Conservation (phyloP, 2,113 vertebrate species). For the Thamnaconus septentrionalis region DNA sequence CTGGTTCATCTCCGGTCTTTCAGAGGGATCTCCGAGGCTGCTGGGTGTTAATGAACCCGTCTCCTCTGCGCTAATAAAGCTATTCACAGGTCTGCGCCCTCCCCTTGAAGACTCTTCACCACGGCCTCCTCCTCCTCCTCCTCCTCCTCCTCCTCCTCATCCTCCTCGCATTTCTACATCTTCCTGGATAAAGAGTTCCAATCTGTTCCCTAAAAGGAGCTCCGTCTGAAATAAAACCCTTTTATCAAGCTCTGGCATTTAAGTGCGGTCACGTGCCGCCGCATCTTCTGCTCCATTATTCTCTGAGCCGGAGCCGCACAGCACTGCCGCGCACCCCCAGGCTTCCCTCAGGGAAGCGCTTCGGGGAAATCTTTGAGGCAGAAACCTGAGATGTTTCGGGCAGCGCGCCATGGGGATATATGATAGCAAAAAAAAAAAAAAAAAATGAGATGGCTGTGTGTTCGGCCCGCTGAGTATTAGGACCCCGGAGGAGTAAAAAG, state of each 20-base stretch:
- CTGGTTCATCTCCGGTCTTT: constrained; percentile 17
- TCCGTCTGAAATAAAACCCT: constrained; percentile 20
- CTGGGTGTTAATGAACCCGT: constrained; percentile 48
- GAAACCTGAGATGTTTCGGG: constrained; percentile 17
- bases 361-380: constrained; percentile 12
- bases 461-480: background rate
- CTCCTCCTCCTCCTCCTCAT: no score
- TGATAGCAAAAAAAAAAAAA: background rate
- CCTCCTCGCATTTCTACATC: constrained; percentile 1
- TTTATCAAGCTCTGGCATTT: constrained; percentile 8
- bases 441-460: no score
- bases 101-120: background rate
- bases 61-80: constrained; percentile 44
- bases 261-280: background rate
- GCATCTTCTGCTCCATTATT: constrained; percentile 6
- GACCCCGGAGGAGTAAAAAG: constrained; percentile 1
- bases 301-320: background rate
- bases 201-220: constrained; percentile 13
- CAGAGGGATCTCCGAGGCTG: constrained; percentile 22
- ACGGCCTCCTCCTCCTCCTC: background rate
- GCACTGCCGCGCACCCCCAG: background rate
- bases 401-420: background rate
- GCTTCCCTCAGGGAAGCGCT: background rate
- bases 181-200: background rate
- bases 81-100: constrained; percentile 49